Base-by-base conservation (phyloP, 2,888 invertebrate genomes). In the Hedychridium roseum region DNA sequence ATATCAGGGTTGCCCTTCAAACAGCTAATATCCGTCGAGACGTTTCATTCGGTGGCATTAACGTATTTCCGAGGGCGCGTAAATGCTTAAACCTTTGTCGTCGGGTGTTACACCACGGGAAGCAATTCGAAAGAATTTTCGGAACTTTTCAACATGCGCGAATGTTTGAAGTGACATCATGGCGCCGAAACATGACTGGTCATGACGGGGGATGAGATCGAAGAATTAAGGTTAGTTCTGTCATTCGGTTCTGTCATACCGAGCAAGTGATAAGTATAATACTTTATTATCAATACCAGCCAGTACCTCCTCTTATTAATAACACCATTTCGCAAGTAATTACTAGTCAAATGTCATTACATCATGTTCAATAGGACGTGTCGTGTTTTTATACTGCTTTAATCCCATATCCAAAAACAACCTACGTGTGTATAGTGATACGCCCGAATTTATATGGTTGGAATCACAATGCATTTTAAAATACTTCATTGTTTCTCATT, bases 161-260 rank as follows among this genome's bases (percentile, higher is more conserved):
- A 69, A 61, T 67, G 64, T 71, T 71, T 64, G 57, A 70, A 70
- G 71, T 67, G 60, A 55, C 66, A 73, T 72, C 66, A 73, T 73
- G 74, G 74, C 72, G 74, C 66, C 69, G 63, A 70, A 70, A 68
- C 69, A 61, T 65, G 73, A 73, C 68, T 67, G 64, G 64, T 60
- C 67, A 64, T 69, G 68, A 69, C 54, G 63, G 54, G 57, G 54
- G 59, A 60, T 57, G 52, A 55, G 59, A 60, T 50, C 43, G 49
- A 47, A 41, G 36, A 32, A 21, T 74, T 67, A 66, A 74, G 74
- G 74, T 74, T 74, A 73, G 74, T 73, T 54, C 35, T 27, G 23
- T 47, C 37, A 47, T 46, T 54, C 50, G 52, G 50, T 43, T n/a
- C n/a, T n/a, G n/a, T n/a, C n/a, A n/a, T n/a, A n/a, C n/a, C n/a